phyloP scores from a whole-genome alignment of 2,888 invertebrate species.

The Diloba caeruleocephala region DNA sequence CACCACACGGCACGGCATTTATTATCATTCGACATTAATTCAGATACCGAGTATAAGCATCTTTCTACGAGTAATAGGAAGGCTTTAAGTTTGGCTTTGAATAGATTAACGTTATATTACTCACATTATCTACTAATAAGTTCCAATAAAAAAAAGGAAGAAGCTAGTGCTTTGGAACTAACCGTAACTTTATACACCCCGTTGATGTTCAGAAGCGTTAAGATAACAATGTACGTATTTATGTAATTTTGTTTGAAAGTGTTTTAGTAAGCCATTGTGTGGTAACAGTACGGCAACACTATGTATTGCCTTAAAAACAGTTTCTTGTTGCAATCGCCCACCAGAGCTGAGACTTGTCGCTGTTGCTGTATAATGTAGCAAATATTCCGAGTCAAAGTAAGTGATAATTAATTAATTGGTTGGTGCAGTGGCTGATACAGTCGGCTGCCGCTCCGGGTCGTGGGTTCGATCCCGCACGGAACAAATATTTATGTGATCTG shows the following conservation, averaged over 20 bases:
- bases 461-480: too few relatives aligned
- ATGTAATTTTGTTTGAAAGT: constrained; percentile 43
- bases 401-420: neutral
- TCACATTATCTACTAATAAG: too few relatives aligned
- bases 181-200: neutral
- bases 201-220: neutral
- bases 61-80: too few relatives aligned
- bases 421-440: too few relatives aligned
- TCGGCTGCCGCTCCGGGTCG: too few relatives aligned
- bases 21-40: too few relatives aligned
- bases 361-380: constrained; percentile 31
- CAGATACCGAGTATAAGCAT: too few relatives aligned
- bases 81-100: too few relatives aligned
- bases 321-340: constrained; percentile 34
- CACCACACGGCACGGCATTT: too few relatives aligned
- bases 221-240: constrained; percentile 11
- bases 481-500: too few relatives aligned
- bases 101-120: too few relatives aligned
- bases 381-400: constrained; percentile 7
- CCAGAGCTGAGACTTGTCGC: constrained; percentile 8
- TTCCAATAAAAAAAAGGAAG: too few relatives aligned
- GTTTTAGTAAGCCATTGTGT: constrained; percentile 46
- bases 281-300: constrained; percentile 38
- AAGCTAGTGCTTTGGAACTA: neutral
- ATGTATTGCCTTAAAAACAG: constrained; percentile 31